Percentiles rank a stretch among this genome's conserved stretches.
Conservation (phyloP, 2,888 invertebrate genomes). For the Mythimna impura region DNA sequence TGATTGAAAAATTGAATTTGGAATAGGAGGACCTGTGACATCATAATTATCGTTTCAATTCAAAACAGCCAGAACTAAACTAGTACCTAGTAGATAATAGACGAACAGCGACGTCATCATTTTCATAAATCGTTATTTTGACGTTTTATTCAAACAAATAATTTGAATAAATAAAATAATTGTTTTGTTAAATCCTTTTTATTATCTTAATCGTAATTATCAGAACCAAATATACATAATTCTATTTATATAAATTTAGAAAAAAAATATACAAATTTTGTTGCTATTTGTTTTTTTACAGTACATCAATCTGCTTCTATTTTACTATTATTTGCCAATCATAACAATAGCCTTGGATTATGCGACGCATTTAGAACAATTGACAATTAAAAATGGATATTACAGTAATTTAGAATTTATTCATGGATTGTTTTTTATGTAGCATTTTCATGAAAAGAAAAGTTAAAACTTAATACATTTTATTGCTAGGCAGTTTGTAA, state of each 20-base stretch:
- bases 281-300: slow-evolving; percentile 52
- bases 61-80: slow-evolving; percentile 3
- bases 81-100: neutral
- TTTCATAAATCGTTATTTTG: neutral
- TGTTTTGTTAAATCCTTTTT: slow-evolving; percentile 63
- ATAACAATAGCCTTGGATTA: slow-evolving; percentile 52
- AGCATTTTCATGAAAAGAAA: slow-evolving; percentile 38
- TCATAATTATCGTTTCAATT: neutral
- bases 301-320: slow-evolving; percentile 58
- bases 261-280: slow-evolving; percentile 64
- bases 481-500: slow-evolving; percentile 57
- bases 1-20: slow-evolving; percentile 17
- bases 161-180: slow-evolving; percentile 36
- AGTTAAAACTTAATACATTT: slow-evolving; percentile 60
- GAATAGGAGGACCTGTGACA: slow-evolving; percentile 6
- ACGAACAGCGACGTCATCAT: slow-evolving; percentile 4
- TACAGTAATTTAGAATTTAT: slow-evolving; percentile 25
- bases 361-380: slow-evolving; percentile 30
- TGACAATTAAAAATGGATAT: slow-evolving; percentile 23
- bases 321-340: slow-evolving; percentile 59
- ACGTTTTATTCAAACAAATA: slow-evolving; percentile 12
- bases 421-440: slow-evolving; percentile 19
- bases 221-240: slow-evolving; percentile 78
- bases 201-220: slow-evolving; percentile 70
- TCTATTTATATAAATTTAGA: slow-evolving; percentile 74